Evolutionary conservation across 2,113 vertebrate genomes (phyloP).

Genomic region (Spheniscus mendiculus): DNA sequence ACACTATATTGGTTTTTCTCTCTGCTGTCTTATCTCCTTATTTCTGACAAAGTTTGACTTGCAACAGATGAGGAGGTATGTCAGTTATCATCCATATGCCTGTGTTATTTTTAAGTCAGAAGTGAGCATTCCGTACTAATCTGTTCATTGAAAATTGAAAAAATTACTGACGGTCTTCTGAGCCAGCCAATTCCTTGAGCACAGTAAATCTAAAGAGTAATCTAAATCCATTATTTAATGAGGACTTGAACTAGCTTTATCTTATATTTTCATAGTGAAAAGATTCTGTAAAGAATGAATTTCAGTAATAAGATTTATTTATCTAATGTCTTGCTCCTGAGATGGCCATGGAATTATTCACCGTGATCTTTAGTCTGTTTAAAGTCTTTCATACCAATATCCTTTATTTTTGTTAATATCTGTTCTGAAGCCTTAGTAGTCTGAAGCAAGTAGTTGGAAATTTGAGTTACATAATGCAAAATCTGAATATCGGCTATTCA

Average conservation of each 20-base stretch:
- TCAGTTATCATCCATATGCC: neutral
- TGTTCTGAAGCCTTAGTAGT: neutral
- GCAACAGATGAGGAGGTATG: neutral
- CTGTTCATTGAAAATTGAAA: neutral
- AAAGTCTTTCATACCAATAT: neutral
- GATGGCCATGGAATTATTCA: neutral
- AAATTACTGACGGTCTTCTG: neutral
- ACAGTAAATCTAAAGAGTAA: neutral
- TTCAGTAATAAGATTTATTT: neutral
- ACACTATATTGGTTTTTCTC: neutral
- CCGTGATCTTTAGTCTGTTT: neutral
- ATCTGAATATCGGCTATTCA: neutral
- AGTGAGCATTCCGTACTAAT: slow-evolving; percentile 19
- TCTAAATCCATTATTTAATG: neutral
- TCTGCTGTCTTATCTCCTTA: neutral
- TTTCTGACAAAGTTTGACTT: neutral
- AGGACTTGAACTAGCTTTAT: neutral
- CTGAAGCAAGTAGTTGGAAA: neutral
- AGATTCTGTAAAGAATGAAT: neutral
- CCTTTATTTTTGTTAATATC: neutral
- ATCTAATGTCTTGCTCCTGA: neutral
- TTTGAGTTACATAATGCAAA: neutral
- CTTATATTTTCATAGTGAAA: neutral
- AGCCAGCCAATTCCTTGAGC: neutral
- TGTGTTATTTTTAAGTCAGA: slow-evolving; percentile 15